A percentile compares a stretch with the other conserved stretches of the same genome.
Evolutionary conservation across 1,140 invertebrate genomes (phyloP).

Genomic region (Fopius arisanus): DNA sequence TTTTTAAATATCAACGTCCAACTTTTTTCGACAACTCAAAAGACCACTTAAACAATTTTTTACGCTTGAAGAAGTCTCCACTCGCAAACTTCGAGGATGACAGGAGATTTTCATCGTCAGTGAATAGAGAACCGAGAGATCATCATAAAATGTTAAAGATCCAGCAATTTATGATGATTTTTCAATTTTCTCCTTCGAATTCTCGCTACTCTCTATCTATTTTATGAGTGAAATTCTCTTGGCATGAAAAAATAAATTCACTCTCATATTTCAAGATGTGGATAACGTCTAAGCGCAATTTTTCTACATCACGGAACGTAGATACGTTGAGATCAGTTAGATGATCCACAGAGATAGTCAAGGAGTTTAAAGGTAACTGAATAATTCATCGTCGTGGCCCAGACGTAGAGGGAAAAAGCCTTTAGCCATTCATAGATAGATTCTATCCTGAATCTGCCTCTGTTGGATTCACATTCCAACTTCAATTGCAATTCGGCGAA

Average conservation of each 20-base stretch:
- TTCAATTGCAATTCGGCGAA: conserved; percentile 16
- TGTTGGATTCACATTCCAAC: not conserved
- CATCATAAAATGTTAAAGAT: no score
- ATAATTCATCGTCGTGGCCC: not conserved
- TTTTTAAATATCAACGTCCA: no score
- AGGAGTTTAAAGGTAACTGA: conserved; percentile 14
- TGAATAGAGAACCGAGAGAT: no score
- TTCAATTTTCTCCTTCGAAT: not conserved
- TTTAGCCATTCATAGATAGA: conserved; percentile 9
- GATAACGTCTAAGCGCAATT: not conserved
- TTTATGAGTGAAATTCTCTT: not conserved
- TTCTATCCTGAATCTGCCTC: not conserved
- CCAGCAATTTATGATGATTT: no score
- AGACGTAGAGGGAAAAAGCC: not conserved
- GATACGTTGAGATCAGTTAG: not conserved
- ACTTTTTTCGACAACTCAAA: no score
- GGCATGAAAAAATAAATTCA: not conserved
- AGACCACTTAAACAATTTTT: no score
- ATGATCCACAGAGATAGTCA: conserved; percentile 10
- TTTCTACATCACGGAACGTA: not conserved
- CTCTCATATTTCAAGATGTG: not conserved
- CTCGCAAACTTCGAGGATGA: no score
- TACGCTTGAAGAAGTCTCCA: no score
- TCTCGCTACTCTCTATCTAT: not conserved
- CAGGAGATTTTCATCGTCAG: no score